Base-by-base conservation (phyloP, 1,140 invertebrate genomes). In the Drosophila takahashii region DNA sequence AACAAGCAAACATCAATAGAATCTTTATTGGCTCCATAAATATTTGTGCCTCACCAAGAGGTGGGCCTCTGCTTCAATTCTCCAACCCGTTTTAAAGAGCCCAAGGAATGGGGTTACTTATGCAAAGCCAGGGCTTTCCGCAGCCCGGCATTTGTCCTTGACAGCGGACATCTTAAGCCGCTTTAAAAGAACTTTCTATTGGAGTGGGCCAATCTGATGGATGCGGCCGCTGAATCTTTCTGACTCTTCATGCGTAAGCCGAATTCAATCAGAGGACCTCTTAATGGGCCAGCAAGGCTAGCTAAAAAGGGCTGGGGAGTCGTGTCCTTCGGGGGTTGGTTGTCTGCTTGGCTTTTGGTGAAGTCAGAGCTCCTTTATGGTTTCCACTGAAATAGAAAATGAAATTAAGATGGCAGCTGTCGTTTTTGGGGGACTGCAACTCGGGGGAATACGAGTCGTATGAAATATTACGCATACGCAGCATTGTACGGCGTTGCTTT, bases 1-100 rank as follows among this genome's bases (percentile, higher is more conserved):
- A 79, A 83, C 83, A 87, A 76, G 72, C 79, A 77, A 83, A 77
- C 62, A 79, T 67, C 79, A 77, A 77, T 89, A 87, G 76, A 87
- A 79, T 83, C 83, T 74, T 89, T 89, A 87, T 87, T 89, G 77
- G 66, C 44, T 83, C 75, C 67, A 72, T 77, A 89, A 87, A 87
- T 87, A 89, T 89, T 84, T 89, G 76, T 26, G 8, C 48, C 27
- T 34, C 13, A n/a, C 16, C 42, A 37, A 37, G 29, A 41, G 18
- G 26, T 2, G 29, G 15, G 26, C 60, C n/a, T 45, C 16, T 41
- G 13, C 18, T 59, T 22, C 0, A 11, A 5, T n/a, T 9, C 27
- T 32, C 41, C 32, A 18, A n/a, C 16, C 16, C 41, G 36, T 34
- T 54, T 54, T 47, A 75, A 83, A 58, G 44, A 26, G 26, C 22